Percentiles rank a stretch among this genome's conserved stretches.
These are phyloP conservation scores for Metellina segmentata DNA, from an alignment of 2,888 invertebrate species.

Conservation along the genomic window DNA sequence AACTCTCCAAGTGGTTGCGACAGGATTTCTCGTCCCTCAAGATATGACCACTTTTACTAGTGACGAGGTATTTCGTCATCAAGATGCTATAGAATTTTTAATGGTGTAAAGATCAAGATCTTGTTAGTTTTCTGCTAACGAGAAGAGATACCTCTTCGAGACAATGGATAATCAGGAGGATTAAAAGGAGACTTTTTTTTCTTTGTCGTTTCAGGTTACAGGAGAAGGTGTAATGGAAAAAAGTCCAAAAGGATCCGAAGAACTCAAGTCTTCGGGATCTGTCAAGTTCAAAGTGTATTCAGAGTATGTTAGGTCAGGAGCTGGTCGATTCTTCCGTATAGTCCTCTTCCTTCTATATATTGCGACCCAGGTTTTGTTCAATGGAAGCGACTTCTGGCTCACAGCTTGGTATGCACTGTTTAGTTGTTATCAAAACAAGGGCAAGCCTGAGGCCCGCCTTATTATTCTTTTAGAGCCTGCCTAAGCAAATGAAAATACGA, in stretches of 20 bases:
- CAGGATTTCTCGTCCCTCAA: too few species aligned
- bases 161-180: too few species aligned
- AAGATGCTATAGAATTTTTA: too few species aligned
- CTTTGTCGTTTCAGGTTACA: constrained; percentile 27
- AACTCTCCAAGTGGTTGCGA: too few species aligned
- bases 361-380: constrained; percentile 80
- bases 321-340: constrained; percentile 79
- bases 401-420: constrained; percentile 76
- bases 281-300: constrained; percentile 79
- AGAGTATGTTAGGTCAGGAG: constrained; percentile 81
- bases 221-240: constrained; percentile 43
- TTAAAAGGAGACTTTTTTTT: neutral
- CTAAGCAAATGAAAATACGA: too few species aligned
- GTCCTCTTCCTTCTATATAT: constrained; percentile 80
- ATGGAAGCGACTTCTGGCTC: constrained; percentile 78
- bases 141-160: too few species aligned
- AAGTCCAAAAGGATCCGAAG: constrained; percentile 56
- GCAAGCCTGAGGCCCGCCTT: too few species aligned
- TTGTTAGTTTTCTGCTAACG: too few species aligned
- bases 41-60: too few species aligned
- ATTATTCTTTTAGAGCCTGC: too few species aligned
- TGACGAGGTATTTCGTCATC: too few species aligned
- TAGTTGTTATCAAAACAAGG: neutral
- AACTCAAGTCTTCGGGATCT: constrained; percentile 63
- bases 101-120: too few species aligned